phyloP scores from a whole-genome alignment of 2,888 invertebrate genomes.

The Choristoneura rosaceana region DNA sequence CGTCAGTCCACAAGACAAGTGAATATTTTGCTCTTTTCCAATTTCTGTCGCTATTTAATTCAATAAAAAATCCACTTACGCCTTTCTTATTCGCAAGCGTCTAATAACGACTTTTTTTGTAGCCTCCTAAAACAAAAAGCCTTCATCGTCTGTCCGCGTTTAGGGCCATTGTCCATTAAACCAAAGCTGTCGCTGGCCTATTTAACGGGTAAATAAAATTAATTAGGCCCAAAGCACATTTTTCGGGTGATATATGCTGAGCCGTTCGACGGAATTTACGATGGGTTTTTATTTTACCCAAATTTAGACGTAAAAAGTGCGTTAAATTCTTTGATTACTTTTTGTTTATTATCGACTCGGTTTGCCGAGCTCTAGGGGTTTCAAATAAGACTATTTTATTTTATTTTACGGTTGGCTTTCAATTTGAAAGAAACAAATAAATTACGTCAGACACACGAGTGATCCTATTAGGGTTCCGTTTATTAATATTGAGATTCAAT shows the following conservation, averaged over 20 bases:
- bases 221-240: constrained; percentile 39
- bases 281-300: constrained; percentile 27
- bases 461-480: too few species aligned
- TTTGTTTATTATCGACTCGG: constrained; percentile 23
- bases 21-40: too few species aligned
- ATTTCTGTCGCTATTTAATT: too few species aligned
- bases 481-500: too few species aligned
- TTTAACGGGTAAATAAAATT: constrained; percentile 37
- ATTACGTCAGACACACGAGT: too few species aligned
- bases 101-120: constrained; percentile 19
- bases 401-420: too few species aligned
- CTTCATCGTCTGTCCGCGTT: constrained; percentile 10
- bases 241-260: constrained; percentile 36
- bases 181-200: constrained; percentile 25
- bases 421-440: too few species aligned
- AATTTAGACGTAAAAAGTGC: constrained; percentile 28
- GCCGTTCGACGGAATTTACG: constrained; percentile 22
- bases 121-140: constrained; percentile 12
- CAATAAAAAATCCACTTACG: neutral
- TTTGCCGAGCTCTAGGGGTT: neutral
- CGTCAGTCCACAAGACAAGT: too few species aligned
- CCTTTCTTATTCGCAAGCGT: neutral
- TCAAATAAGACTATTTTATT: neutral
- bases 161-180: constrained; percentile 28
- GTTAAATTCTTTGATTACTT: constrained; percentile 4